These are phyloP conservation scores for Mesoclemmys tuberculata DNA, from an alignment of 2,113 vertebrate species.

Conservation along the genomic window DNA sequence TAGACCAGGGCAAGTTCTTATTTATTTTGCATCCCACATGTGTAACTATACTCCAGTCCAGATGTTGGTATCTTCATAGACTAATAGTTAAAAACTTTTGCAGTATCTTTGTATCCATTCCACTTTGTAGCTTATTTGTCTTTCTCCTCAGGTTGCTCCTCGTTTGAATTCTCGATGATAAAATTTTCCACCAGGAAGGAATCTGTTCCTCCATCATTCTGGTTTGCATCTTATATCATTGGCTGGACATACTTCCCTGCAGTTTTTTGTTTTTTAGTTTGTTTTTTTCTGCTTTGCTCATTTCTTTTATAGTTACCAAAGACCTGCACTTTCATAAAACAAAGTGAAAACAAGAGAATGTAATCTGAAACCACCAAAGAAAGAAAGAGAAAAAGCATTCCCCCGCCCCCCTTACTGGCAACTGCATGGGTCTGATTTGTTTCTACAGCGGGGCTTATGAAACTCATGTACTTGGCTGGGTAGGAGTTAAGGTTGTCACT, in stretches of 20 bases:
- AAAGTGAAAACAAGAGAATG: slow-evolving; percentile 26
- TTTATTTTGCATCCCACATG: rapidly evolving
- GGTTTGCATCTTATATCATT: background rate
- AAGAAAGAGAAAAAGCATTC: slow-evolving; percentile 36
- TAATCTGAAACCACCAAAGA: background rate
- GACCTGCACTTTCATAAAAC: slow-evolving; percentile 84
- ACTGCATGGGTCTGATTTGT: background rate
- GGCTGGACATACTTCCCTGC: slow-evolving; percentile 22
- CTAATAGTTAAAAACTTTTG: rapidly evolving
- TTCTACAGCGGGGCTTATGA: background rate
- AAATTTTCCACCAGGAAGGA: background rate
- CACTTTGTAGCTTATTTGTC: background rate
- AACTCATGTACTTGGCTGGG: background rate
- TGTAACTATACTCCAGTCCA: background rate
- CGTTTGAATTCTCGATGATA: slow-evolving; percentile 98
- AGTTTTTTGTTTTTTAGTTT: background rate
- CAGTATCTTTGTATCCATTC: background rate
- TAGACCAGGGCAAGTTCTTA: rapidly evolving
- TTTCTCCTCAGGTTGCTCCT: slow-evolving; percentile 88
- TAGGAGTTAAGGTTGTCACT: background rate
- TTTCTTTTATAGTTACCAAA: slow-evolving; percentile 78
- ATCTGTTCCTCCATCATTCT: slow-evolving; percentile 61
- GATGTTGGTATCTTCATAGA: rapidly evolving
- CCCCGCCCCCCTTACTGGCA: background rate
- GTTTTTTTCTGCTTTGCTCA: slow-evolving; percentile 63